Evolutionary conservation across 2,113 vertebrate genomes (phyloP), one percentile per base, ranked within the genome.

Genomic region (Penelope pileata): DNA sequence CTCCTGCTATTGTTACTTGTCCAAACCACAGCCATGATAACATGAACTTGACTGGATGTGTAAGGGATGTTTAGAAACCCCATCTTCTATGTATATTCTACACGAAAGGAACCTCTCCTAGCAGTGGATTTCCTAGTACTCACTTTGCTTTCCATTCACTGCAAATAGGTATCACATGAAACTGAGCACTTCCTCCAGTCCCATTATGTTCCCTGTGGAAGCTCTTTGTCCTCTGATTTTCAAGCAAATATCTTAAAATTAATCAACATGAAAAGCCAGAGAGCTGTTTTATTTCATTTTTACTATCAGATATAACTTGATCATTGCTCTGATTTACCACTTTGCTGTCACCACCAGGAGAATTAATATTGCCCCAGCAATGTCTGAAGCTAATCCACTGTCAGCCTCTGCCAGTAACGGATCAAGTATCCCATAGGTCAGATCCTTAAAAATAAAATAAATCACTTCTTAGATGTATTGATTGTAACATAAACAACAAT

Each of bases 31-130:
- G 23, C 29, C 68, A 80, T n/a, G 36, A 32, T 7, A 68, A 43
- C 30, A 70, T 0, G 0, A 3, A 26, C 23, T 60, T 45, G 32
- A 24, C 45, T 6, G 1, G 15, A 38, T 29, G 22, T 36, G 19
- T 32, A 34, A 79, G 27, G 10, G 56, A 34, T 7, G 16, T 19
- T 34, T 54, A 88, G 43, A 73, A 80, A 69, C 2, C 40, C 32
- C 40, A 27, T 40, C 34, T 42, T 14, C 30, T 3, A 3, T 10
- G 32, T 75, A 10, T 0, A 23, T 23, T 3, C 43, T 12, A 8
- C 51, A 8, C 54, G 9, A 30, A 4, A 29, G 56, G 69, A 63
- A 6, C 26, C 29, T 36, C 64, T 42, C 9, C 16, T 30, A 34
- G 1, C 16, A 50, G 29, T 51, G 9, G 50, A n/a, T 30, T 77